Conservation (phyloP, 2,113 vertebrate genomes). For the Neoarius graeffei region DNA sequence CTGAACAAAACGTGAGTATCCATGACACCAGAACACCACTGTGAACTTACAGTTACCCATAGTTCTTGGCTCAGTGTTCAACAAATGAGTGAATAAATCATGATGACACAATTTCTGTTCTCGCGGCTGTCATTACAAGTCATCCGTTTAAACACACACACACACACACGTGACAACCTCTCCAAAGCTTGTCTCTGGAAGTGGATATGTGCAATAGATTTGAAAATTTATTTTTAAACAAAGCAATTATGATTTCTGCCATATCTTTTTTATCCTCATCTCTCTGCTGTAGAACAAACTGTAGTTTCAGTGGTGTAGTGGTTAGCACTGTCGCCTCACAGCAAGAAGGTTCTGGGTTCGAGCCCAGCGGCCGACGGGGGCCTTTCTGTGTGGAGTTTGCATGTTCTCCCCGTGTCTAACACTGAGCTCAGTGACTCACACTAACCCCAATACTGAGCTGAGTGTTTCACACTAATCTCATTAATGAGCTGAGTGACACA, state of each 20-base stretch:
- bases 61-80: not conserved
- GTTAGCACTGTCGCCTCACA: too few species aligned
- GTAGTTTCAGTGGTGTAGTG: too few species aligned
- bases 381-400: too few species aligned
- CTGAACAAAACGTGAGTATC: not conserved
- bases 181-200: not conserved
- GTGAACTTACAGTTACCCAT: not conserved
- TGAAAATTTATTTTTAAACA: not conserved
- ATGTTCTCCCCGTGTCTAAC: too few species aligned
- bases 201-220: not conserved
- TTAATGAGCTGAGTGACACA: too few species aligned
- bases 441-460: too few species aligned
- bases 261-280: not conserved
- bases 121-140: not conserved
- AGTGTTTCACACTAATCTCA: too few species aligned
- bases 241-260: not conserved
- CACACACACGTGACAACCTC: not conserved
- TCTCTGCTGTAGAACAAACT: too few species aligned
- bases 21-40: not conserved
- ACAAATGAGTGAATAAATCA: conserved; percentile 13
- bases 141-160: not conserved
- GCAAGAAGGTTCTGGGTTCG: too few species aligned
- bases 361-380: too few species aligned
- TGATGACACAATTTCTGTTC: not conserved
- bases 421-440: too few species aligned